Evolutionary conservation across 2,888 invertebrate genomes (phyloP).

Genomic region (Coenonympha arcania): DNA sequence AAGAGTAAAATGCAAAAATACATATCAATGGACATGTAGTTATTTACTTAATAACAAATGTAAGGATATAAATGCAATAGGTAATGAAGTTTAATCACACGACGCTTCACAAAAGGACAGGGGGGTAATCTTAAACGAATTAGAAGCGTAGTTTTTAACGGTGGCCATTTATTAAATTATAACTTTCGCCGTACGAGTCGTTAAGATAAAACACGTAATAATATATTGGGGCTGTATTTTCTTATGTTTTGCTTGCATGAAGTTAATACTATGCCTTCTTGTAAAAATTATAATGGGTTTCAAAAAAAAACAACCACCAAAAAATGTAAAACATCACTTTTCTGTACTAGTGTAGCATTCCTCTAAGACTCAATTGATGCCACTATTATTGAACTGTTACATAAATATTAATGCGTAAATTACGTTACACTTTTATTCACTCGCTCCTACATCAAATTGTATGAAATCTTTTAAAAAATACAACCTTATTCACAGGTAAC

Average conservation of each 20-base stretch:
- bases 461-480: neutral
- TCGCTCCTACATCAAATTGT: slow-evolving; percentile 1
- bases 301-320: too few species aligned
- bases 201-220: slow-evolving; percentile 7
- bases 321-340: too few species aligned
- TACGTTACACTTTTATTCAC: neutral
- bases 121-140: slow-evolving; percentile 3
- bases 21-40: neutral
- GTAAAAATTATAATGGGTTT: too few species aligned
- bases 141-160: slow-evolving; percentile 1
- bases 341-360: too few species aligned
- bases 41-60: neutral
- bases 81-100: neutral
- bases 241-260: too few species aligned
- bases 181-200: neutral
- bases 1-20: too few species aligned
- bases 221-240: neutral
- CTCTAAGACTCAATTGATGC: too few species aligned
- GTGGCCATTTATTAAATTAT: slow-evolving; percentile 5
- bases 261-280: too few species aligned
- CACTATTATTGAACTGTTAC: too few species aligned
- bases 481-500: slow-evolving; percentile 22
- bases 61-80: too few species aligned
- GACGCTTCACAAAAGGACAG: neutral
- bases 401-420: neutral